These are phyloP conservation scores for Microctonus brassicae DNA, from an alignment of 2,888 invertebrate genomes.

Conservation along the genomic window DNA sequence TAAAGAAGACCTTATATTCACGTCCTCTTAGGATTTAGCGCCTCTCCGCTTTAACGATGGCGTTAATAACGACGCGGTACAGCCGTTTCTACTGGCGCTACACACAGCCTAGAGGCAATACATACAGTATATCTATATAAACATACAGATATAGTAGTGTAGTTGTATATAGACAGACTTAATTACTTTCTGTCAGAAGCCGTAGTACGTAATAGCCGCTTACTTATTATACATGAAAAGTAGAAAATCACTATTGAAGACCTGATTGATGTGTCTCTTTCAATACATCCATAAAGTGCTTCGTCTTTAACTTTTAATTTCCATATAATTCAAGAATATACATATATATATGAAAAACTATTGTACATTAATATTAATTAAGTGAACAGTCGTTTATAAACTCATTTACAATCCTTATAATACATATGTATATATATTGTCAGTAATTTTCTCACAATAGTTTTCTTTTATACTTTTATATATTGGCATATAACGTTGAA, in stretches of 20 bases:
- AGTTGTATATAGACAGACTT: constrained; percentile 41
- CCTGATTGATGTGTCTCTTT: constrained; percentile 12
- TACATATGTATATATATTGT: no score
- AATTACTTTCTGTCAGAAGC: constrained; percentile 53
- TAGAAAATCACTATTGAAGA: constrained; percentile 12
- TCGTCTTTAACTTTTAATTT: not conserved
- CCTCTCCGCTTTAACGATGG: constrained; percentile 52
- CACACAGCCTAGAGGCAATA: constrained; percentile 20
- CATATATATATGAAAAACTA: no score
- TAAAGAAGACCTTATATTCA: constrained; percentile 34
- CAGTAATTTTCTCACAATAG: no score
- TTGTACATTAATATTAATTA: no score
- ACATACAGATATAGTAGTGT: not conserved
- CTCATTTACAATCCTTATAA: no score
- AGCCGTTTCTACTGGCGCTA: constrained; percentile 31
- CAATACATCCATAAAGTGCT: not conserved
- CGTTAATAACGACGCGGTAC: constrained; percentile 52
- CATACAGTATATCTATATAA: constrained; percentile 1
- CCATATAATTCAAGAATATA: not conserved
- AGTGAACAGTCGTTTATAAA: no score
- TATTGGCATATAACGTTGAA: no score
- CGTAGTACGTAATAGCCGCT: constrained; percentile 45
- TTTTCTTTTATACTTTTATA: no score
- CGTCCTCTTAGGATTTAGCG: constrained; percentile 48
- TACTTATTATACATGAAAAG: constrained; percentile 55